Base-by-base conservation (phyloP, 2,797 vertebrate species). In the Alcedo quadribrachys region DNA sequence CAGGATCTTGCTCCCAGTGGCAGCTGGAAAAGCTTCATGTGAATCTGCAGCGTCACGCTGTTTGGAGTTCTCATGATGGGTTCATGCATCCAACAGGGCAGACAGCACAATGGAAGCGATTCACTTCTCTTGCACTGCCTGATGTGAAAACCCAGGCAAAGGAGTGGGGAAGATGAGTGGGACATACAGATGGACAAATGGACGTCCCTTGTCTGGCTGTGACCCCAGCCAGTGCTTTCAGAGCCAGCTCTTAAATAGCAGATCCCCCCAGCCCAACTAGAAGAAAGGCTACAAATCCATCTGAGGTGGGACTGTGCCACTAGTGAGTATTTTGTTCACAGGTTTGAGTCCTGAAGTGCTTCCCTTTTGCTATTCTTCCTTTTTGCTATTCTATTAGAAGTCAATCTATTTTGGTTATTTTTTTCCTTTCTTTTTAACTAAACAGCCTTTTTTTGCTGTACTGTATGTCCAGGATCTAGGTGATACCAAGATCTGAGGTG, bases 11-110 rank as follows among this genome's bases (percentile, higher is more conserved):
- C 24, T 75, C 6, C 53, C 3, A 2, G 6, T 16, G 5, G 32
- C 42, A 46, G 35, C 35, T 1, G 1, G 54, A 18, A 2, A 8
- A 13, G 45, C 8, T 63, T 62, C 2, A 14, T 7, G 17, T 63
- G 40, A 54, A 17, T 8, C 20, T 2, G 0, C 19, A 71, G 0
- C 1, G 0, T 71, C 50, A 71, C 5, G 28, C 15, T 0, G 0
- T 4, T 10, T 32, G 58, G 53, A 22, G 18, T 50, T 35, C 15
- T 0, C 2, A 85, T 45, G 0, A 0, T 22, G 28, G 19, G 17
- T 35, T 68, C 0, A 0, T 75, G 20, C 19, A 60, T 11, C 21
- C 19, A 30, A 15, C 6, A 3, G 12, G 22, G 32, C 0, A 0
- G 22, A 33, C 2, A 4, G 35, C 50, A 14, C 42, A 13, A 24